Conservation (phyloP, 2,113 vertebrate genomes). For the Trichechus manatus region DNA sequence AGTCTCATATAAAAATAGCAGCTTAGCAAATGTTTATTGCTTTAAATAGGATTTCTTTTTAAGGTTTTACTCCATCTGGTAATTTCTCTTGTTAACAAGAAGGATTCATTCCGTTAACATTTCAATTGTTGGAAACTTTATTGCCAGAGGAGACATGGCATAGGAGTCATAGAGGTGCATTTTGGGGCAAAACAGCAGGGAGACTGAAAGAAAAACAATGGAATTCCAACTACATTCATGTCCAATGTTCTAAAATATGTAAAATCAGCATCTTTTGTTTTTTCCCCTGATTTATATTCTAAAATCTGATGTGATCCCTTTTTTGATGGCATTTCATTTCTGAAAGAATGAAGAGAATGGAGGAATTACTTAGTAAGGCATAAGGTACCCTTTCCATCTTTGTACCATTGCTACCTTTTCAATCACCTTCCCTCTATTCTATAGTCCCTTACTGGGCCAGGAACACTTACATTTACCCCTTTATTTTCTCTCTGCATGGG, state of each 20-base stretch:
- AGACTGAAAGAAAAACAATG: background rate
- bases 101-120: background rate
- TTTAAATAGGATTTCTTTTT: background rate
- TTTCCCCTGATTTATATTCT: background rate
- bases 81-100: background rate
- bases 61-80: background rate
- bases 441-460: background rate
- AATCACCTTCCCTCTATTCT: background rate
- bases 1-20: background rate
- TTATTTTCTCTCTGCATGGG: background rate
- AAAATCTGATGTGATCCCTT: background rate
- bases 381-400: background rate
- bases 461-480: background rate
- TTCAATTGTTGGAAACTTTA: background rate
- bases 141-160: background rate
- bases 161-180: background rate
- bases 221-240: background rate
- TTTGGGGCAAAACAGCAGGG: background rate
- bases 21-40: constrained; percentile 8
- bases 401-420: background rate
- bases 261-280: background rate
- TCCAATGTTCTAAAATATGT: constrained; percentile 16
- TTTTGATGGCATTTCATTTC: background rate
- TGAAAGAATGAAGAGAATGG: background rate
- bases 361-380: background rate